A percentile compares a stretch with the other conserved stretches of the same genome.
These are phyloP conservation scores for Thunnus thynnus DNA, from an alignment of 2,113 vertebrate species.

Conservation along the genomic window DNA sequence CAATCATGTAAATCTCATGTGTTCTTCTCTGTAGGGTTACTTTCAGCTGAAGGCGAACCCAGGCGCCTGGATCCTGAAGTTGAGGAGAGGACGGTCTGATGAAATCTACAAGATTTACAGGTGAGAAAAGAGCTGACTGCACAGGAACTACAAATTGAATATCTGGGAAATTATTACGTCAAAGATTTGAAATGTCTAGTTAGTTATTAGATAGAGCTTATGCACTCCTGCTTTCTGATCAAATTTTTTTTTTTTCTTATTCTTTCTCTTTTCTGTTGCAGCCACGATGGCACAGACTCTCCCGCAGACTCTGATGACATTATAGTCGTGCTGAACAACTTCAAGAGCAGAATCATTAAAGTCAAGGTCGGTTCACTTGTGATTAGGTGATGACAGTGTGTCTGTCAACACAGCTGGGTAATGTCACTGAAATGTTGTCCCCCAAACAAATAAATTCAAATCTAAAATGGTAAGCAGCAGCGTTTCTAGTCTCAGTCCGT, in stretches of 20 bases:
- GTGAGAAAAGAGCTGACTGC: conserved; percentile 70
- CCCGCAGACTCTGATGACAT: conserved; percentile 91
- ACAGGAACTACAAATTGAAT: too few relatives aligned
- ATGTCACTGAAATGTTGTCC: not conserved
- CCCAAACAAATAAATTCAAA: not conserved
- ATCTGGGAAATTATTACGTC: not conserved
- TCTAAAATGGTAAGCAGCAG: not conserved
- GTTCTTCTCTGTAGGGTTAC: conserved; percentile 88
- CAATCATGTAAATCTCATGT: not conserved
- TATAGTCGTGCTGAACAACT: conserved; percentile 93
- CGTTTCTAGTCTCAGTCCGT: conserved; percentile 36
- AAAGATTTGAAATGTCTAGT: not conserved
- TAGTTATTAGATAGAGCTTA: not conserved
- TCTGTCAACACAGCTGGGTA: conserved; percentile 1
- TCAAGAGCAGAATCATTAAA: conserved; percentile 98
- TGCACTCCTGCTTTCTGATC: not conserved
- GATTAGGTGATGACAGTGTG: not conserved
- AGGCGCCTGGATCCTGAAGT: conserved; percentile 94
- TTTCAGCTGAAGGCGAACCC: conserved; percentile 99
- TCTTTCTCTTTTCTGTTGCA: conserved; percentile 63
- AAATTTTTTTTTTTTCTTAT: not conserved
- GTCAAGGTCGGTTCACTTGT: conserved; percentile 86
- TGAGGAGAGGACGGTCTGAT: conserved; percentile 96
- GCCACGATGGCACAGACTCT: conserved; percentile 98
- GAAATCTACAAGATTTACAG: conserved; percentile 99